phyloP scores from a whole-genome alignment of 2,888 invertebrate genomes.

The Lymantria dispar region DNA sequence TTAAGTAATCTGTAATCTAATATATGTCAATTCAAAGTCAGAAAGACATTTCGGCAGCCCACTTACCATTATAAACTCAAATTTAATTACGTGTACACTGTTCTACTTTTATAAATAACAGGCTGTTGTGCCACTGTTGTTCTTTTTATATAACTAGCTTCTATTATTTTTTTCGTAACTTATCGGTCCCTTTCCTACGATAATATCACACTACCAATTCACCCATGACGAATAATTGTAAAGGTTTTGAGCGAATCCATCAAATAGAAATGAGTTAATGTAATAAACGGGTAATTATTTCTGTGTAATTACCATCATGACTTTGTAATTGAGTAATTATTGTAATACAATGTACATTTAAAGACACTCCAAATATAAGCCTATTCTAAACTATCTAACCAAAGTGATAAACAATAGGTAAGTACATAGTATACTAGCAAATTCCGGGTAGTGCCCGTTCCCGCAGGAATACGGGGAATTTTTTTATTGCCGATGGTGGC shows the following conservation, averaged over 20 bases:
- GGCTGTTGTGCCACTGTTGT: not conserved
- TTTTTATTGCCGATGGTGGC: too few species aligned
- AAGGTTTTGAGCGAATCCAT: constrained; percentile 1
- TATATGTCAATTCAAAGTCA: too few species aligned
- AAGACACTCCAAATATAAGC: too few species aligned
- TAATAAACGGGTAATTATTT: constrained; percentile 2
- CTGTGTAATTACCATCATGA: constrained; percentile 4
- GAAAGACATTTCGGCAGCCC: not conserved
- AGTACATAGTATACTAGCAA: too few species aligned
- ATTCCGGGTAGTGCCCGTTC: too few species aligned
- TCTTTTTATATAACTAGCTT: not conserved
- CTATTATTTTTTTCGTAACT: not conserved
- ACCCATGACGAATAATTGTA: not conserved
- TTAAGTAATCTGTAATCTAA: too few species aligned
- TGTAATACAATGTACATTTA: not conserved
- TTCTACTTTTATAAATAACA: not conserved
- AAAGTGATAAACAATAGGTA: too few species aligned
- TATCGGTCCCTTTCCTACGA: not conserved
- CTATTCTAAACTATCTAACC: too few species aligned
- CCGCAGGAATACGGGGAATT: too few species aligned
- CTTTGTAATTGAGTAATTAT: not conserved
- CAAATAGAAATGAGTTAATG: not conserved
- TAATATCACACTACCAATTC: not conserved
- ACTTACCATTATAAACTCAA: not conserved
- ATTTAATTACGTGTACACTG: constrained; percentile 2